Conservation (phyloP, 2,888 invertebrate genomes). For the Thalpophila matura region DNA sequence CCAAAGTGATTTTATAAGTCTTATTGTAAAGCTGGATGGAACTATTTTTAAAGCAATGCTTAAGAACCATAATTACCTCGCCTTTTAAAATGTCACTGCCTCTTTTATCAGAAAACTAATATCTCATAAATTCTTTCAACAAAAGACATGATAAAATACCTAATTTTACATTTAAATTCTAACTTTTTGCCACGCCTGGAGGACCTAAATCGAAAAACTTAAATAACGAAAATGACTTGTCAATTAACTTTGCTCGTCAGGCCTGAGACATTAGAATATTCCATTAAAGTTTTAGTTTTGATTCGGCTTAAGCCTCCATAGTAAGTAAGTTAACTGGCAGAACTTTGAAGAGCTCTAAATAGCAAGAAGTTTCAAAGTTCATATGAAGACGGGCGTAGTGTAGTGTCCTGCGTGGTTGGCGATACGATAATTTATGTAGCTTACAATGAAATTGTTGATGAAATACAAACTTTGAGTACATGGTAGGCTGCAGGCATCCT, state of each 20-base stretch:
- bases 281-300: slow-evolving; percentile 57
- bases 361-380: slow-evolving; percentile 55
- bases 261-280: slow-evolving; percentile 51
- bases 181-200: slow-evolving; percentile 14
- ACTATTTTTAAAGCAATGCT: too few relatives aligned
- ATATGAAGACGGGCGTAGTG: slow-evolving; percentile 9
- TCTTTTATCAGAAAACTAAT: too few relatives aligned
- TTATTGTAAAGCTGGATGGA: too few relatives aligned
- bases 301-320: slow-evolving; percentile 62
- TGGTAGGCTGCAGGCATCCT: too few relatives aligned
- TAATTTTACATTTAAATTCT: slow-evolving; percentile 4
- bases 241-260: slow-evolving; percentile 42
- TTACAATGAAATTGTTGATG: too few relatives aligned
- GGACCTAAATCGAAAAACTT: slow-evolving; percentile 25
- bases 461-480: too few relatives aligned
- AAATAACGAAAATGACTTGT: slow-evolving; percentile 39
- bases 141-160: slow-evolving; percentile 30
- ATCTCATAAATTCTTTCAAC: not conserved
- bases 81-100: too few relatives aligned
- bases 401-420: not conserved
- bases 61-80: too few relatives aligned
- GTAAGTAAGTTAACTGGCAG: slow-evolving; percentile 56
- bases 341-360: slow-evolving; percentile 47
- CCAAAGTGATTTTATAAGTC: too few relatives aligned
- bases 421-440: not conserved